Conservation (phyloP, 2,797 vertebrate species). For the Delichon dasypus region DNA sequence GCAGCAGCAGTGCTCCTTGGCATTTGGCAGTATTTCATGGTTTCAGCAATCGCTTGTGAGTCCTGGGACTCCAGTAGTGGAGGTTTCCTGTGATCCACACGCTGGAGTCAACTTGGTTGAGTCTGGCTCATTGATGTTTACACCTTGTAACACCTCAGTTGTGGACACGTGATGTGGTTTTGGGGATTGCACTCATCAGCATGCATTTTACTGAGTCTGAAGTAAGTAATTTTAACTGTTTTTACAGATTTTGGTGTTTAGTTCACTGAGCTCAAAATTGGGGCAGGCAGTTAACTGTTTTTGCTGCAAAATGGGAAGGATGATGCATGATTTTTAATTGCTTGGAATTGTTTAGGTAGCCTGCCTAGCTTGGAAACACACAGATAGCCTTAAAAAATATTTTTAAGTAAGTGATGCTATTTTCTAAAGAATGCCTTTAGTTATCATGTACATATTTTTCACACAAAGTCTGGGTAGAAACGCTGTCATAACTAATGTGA, state of each 20-base stretch:
- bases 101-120: background rate
- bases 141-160: background rate
- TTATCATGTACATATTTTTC: background rate
- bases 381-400: background rate
- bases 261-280: background rate
- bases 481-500: background rate
- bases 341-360: background rate
- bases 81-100: background rate
- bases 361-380: background rate
- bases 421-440: background rate
- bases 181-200: background rate
- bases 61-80: background rate
- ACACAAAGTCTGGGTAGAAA: background rate
- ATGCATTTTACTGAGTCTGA: background rate
- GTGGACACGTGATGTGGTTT: background rate
- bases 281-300: background rate
- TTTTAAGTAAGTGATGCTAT: background rate
- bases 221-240: background rate
- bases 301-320: background rate
- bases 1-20: background rate
- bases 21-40: background rate
- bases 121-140: background rate
- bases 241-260: background rate
- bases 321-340: background rate
- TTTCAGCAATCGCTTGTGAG: background rate